Percentiles rank a stretch among this genome's conserved stretches.
These are phyloP conservation scores for Ceyx melanurus DNA, from an alignment of 2,113 vertebrate genomes.

Conservation along the genomic window DNA sequence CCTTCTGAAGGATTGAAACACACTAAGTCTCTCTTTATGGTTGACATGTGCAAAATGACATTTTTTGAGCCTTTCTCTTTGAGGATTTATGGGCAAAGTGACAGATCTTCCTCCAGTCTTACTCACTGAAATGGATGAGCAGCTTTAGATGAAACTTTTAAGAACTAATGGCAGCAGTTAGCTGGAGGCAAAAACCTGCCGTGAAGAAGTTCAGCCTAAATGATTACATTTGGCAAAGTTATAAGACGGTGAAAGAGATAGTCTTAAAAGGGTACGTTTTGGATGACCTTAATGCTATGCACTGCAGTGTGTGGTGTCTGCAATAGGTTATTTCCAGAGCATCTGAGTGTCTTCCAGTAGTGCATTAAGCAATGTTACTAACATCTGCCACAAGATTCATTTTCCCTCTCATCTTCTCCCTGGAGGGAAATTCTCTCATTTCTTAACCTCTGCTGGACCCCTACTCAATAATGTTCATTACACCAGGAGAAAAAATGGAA, in stretches of 20 bases:
- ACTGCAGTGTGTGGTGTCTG: background rate
- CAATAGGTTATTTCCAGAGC: constrained; percentile 44
- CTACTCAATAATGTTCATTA: constrained; percentile 29
- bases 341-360: constrained; percentile 44
- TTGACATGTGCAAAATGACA: background rate
- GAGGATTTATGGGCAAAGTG: background rate
- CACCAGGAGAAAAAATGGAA: constrained; percentile 15
- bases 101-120: background rate
- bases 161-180: background rate
- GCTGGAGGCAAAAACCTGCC: background rate
- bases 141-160: constrained; percentile 16
- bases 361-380: constrained; percentile 38
- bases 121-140: background rate
- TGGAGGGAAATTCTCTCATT: constrained; percentile 45
- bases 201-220: background rate
- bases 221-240: constrained; percentile 4
- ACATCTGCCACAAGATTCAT: constrained; percentile 49
- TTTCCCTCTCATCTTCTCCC: constrained; percentile 47
- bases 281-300: background rate
- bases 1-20: background rate
- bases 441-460: constrained; percentile 41
- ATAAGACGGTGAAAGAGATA: background rate
- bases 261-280: constrained; percentile 1
- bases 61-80: background rate
- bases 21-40: background rate